Evolutionary conservation across 2,888 invertebrate species (phyloP), one percentile per base, ranked within the genome.

Genomic region (Coleophora deauratella): DNA sequence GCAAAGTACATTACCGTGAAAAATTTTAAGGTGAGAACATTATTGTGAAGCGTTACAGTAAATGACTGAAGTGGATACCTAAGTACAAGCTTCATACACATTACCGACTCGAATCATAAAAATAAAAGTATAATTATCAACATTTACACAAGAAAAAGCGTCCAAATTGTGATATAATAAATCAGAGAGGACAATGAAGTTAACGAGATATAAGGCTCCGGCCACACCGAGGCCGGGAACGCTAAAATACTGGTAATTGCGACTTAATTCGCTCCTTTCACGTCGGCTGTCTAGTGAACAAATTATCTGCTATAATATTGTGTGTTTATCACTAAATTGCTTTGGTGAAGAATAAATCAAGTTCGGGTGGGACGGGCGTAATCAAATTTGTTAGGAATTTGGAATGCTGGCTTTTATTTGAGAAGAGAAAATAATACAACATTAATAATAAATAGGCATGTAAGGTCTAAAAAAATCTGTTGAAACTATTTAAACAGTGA

Each of bases 211-310:
- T 56, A 59, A 54, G 54, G 50, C 47, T 40, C 49, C 42, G 46
- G 45, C 45, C 49, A 47, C 43, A 43, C 41, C 43, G 38, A 37
- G 46, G 40, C 45, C 47, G 40, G 48, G 52, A 49, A 49, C 45
- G 51, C 51, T 57, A 60, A 61, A 67, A 62, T 62, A 56, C 55
- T 55, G 57, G 54, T 64, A 66, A 65, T 70, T 62, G 57, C 54
- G 58, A 55, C 61, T 62, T 69, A 65, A 70, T 64, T 66, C 56
- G 54, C 57, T 62, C 62, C 57, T 65, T 65, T 67, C 62, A 50
- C 54, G 44, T 36, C 49, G 46, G 45, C 56, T 56, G 57, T 54
- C 56, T 59, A 52, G 46, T 46, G 55, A 57, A 54, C 61, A 53
- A 66, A 66, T 64, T 68, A 64, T 62, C 62, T 54, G 46, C 46